These are phyloP conservation scores for Aporophyla lueneburgensis DNA, from an alignment of 2,888 invertebrate genomes.

Conservation along the genomic window DNA sequence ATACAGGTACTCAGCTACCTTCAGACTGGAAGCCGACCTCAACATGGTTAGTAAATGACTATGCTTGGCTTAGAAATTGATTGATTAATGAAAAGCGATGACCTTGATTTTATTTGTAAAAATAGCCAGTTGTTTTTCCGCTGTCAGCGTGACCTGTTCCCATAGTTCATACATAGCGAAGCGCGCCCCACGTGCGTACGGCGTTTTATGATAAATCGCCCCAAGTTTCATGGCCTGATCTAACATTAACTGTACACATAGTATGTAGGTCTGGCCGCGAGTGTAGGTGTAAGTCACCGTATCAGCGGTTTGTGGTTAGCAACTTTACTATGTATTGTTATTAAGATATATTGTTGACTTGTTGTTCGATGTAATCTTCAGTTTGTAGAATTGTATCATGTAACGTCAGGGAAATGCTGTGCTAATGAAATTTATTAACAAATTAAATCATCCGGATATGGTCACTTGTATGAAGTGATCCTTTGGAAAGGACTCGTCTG, in stretches of 20 bases:
- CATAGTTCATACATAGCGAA: conserved; percentile 68
- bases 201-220: conserved; percentile 76
- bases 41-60: too few relatives aligned
- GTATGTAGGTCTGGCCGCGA: conserved; percentile 19
- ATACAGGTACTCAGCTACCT: too few relatives aligned
- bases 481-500: too few relatives aligned
- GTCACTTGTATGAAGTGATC: neutral
- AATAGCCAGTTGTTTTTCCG: conserved; percentile 6
- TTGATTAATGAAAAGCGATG: too few relatives aligned
- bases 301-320: conserved; percentile 36
- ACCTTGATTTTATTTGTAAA: neutral
- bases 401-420: neutral
- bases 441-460: neutral
- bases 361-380: neutral
- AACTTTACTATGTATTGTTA: conserved; percentile 27
- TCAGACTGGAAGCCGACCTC: too few relatives aligned
- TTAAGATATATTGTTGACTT: conserved; percentile 17
- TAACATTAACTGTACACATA: conserved; percentile 55
- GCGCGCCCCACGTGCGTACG: conserved; percentile 71
- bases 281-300: conserved; percentile 25
- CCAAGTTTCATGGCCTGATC: conserved; percentile 70
- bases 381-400: neutral
- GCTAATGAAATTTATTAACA: neutral
- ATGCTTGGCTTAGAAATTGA: too few relatives aligned
- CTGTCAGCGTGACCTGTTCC: conserved; percentile 30